Conservation (phyloP, 2,888 invertebrate genomes). For the Tolmerus cingulatus region DNA sequence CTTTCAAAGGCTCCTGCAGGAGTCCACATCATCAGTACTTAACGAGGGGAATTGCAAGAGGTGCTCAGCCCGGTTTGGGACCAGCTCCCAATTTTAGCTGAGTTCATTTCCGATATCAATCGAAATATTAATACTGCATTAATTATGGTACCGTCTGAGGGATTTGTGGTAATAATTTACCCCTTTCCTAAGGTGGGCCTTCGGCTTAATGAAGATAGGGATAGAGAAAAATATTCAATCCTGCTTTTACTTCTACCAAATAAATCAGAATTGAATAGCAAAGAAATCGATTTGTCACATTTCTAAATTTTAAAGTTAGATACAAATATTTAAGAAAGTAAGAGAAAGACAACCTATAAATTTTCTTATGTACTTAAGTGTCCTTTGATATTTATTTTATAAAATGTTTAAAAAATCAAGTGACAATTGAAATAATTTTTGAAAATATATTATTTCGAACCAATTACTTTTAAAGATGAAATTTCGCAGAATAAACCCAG, state of each 20-base stretch:
- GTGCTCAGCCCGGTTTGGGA: background rate
- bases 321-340: too few species aligned
- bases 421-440: too few species aligned
- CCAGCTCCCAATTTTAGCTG: background rate
- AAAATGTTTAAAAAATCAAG: too few species aligned
- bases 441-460: too few species aligned
- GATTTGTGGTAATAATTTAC: background rate
- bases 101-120: background rate
- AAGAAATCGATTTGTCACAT: background rate
- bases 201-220: background rate
- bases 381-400: too few species aligned
- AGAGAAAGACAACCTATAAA: too few species aligned
- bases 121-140: constrained; percentile 2
- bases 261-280: background rate
- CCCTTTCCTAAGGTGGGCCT: background rate
- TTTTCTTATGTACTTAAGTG: too few species aligned
- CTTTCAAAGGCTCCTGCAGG: background rate
- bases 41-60: background rate
- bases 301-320: too few species aligned
- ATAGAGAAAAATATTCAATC: background rate
- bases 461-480: too few species aligned
- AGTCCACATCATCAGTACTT: background rate
- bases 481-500: too few species aligned
- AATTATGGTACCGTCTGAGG: background rate
- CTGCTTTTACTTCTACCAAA: background rate